These are phyloP conservation scores for Leptodactylus fallax DNA, from an alignment of 2,797 vertebrate species.

Conservation along the genomic window DNA sequence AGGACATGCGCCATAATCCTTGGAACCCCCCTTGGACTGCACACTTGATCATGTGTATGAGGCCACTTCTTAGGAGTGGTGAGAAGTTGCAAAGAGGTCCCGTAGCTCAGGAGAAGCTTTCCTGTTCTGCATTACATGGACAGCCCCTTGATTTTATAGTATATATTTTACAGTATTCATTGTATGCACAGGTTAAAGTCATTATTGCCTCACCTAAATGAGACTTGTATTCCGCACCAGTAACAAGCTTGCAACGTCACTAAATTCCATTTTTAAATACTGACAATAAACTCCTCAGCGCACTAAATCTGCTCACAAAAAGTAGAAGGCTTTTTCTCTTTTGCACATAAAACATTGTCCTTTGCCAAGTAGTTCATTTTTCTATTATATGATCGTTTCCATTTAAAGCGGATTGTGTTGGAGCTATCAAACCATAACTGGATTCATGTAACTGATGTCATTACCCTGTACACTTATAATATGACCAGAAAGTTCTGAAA, in stretches of 20 bases:
- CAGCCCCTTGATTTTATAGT: too few relatives aligned
- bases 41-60: too few relatives aligned
- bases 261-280: not conserved
- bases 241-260: not conserved
- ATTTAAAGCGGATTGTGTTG: conserved; percentile 28
- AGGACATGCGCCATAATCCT: too few relatives aligned
- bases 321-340: not conserved
- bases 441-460: conserved; percentile 29
- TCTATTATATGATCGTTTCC: conserved; percentile 19
- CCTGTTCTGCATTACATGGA: too few relatives aligned
- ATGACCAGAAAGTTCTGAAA: conserved; percentile 16
- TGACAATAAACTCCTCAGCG: not conserved
- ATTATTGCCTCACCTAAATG: not conserved
- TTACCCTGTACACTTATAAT: conserved; percentile 39
- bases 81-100: too few relatives aligned
- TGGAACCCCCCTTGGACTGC: too few relatives aligned
- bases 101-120: too few relatives aligned
- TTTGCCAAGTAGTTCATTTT: conserved; percentile 39
- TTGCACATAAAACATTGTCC: conserved; percentile 8
- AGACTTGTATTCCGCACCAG: not conserved
- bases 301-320: conserved; percentile 6
- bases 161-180: not conserved
- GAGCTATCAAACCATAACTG: conserved; percentile 10
- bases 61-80: too few relatives aligned
- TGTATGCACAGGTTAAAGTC: not conserved